Conservation (phyloP, 2,113 vertebrate species). For the Beaufortia kweichowensis region DNA sequence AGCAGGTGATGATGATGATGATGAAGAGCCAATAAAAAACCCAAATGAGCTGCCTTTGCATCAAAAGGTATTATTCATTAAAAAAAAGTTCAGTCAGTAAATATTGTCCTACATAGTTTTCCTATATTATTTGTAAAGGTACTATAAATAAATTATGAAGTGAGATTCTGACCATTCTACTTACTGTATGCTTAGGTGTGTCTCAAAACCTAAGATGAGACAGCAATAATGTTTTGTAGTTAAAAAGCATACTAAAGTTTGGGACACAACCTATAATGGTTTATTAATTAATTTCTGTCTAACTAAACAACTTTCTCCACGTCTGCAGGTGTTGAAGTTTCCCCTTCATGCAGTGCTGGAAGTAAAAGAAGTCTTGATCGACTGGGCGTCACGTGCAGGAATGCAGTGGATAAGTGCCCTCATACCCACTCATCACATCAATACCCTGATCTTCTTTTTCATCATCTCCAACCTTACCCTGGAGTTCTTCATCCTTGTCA, state of each 20-base stretch:
- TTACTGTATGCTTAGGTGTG: no score
- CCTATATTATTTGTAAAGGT: no score
- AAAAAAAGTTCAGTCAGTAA: not conserved
- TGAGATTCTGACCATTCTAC: no score
- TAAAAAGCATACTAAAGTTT: no score
- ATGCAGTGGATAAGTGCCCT: constrained; percentile 97
- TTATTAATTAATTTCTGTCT: not conserved
- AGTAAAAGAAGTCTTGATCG: constrained; percentile 95
- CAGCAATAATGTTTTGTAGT: not conserved
- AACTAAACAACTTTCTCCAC: constrained; percentile 40
- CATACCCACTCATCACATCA: constrained; percentile 94
- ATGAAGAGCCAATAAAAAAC: constrained; percentile 78
- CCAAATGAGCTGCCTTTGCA: constrained; percentile 90
- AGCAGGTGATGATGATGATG: constrained; percentile 78
- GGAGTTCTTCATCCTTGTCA: constrained; percentile 91
- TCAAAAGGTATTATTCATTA: constrained; percentile 81
- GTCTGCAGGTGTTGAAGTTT: constrained; percentile 87
- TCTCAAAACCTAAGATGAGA: no score
- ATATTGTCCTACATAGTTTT: no score
- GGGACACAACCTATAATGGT: no score
- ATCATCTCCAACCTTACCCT: constrained; percentile 97
- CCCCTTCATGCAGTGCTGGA: constrained; percentile 91
- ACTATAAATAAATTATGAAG: no score
- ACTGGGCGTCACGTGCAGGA: constrained; percentile 91
- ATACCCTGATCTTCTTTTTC: constrained; percentile 96